phyloP scores from a whole-genome alignment of 2,113 vertebrate species.

The Pelodiscus sinensis region DNA sequence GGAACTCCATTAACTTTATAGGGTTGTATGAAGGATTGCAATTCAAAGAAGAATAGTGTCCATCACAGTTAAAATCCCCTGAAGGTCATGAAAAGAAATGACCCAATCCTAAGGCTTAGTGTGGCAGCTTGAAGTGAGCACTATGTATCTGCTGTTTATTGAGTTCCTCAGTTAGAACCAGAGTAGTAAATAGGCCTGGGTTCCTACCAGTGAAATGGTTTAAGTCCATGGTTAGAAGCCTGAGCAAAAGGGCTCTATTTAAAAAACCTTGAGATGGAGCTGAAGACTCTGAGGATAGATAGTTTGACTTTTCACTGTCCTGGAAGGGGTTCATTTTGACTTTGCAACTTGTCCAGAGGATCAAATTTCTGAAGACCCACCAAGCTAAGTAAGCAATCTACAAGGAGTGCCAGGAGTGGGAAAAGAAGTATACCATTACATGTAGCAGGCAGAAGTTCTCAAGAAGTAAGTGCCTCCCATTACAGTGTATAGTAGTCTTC shows the following conservation, averaged over 20 bases:
- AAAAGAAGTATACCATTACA: not conserved
- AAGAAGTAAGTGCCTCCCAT: not conserved
- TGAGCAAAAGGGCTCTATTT: not conserved
- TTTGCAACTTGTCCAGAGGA: not conserved
- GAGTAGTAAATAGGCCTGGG: not conserved
- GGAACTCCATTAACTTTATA: not conserved
- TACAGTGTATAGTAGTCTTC: not conserved
- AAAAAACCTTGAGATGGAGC: not conserved
- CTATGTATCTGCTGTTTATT: not conserved
- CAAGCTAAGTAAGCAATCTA: not conserved
- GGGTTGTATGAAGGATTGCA: not conserved
- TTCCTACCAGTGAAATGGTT: not conserved
- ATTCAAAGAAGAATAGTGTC: not conserved
- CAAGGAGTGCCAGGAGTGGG: not conserved
- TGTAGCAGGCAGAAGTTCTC: not conserved
- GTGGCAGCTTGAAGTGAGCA: not conserved
- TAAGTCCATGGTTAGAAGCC: not conserved
- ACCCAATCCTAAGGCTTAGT: slow-evolving; percentile 27
- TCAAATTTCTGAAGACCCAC: not conserved
- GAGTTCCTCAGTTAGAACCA: not conserved
- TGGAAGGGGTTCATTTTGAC: not conserved
- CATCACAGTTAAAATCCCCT: not conserved
- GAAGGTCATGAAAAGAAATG: slow-evolving; percentile 19
- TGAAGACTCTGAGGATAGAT: not conserved
- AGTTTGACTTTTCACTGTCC: not conserved